Evolutionary conservation across 2,797 vertebrate genomes (phyloP).

Genomic region (Catamblyrhynchus diadema): DNA sequence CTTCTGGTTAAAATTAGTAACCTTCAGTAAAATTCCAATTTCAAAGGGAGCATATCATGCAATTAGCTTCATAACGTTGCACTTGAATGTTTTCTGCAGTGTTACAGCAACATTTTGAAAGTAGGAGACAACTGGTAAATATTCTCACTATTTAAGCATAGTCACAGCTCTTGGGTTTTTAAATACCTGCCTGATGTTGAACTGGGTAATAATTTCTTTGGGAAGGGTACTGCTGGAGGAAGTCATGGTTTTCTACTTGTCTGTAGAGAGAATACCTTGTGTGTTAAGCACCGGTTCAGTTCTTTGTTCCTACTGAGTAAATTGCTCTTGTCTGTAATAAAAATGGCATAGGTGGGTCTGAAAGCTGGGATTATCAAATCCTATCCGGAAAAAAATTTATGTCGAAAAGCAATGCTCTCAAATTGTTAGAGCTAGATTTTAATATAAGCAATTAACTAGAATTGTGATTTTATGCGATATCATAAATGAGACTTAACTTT

Average conservation of each 20-base stretch:
- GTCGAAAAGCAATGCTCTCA: not conserved
- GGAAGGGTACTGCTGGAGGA: not conserved
- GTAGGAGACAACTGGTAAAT: not conserved
- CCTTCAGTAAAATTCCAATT: not conserved
- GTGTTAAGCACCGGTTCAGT: not conserved
- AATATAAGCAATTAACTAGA: not conserved
- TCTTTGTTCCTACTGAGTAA: conserved; percentile 37
- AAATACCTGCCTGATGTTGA: not conserved
- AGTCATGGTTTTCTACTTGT: not conserved
- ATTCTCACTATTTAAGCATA: not conserved
- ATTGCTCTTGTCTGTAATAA: conserved; percentile 16
- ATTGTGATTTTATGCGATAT: not conserved
- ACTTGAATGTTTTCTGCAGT: not conserved
- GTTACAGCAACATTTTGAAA: not conserved
- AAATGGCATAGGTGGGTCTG: not conserved
- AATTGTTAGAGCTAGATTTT: not conserved
- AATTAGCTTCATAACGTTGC: not conserved
- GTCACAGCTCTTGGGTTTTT: not conserved
- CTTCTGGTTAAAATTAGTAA: conserved; percentile 26
- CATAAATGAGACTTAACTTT: conserved; percentile 4
- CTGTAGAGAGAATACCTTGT: not conserved
- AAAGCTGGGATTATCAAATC: not conserved
- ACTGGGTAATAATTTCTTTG: not conserved
- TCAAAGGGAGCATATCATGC: not conserved
- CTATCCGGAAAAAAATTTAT: not conserved